These are phyloP conservation scores for Latrodectus geometricus DNA, from an alignment of 1,140 invertebrate species.

Conservation along the genomic window DNA sequence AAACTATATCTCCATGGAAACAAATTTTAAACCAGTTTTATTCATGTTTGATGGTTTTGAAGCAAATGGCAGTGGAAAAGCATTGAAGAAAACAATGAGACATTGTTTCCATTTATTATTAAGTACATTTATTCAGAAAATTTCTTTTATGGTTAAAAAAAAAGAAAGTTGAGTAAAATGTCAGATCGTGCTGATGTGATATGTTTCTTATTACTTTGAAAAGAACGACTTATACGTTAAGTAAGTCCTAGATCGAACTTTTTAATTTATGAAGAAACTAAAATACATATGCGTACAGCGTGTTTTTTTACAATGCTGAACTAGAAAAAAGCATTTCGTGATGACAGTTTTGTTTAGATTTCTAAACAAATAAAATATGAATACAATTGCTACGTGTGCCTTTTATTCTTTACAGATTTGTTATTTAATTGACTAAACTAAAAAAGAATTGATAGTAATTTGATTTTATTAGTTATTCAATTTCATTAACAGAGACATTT, in stretches of 20 bases:
- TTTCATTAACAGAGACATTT: too few relatives aligned
- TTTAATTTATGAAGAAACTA: constrained; percentile 26
- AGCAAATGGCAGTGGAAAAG: too few relatives aligned
- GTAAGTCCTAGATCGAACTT: constrained; percentile 20
- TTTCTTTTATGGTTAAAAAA: constrained; percentile 29
- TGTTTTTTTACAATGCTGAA: not conserved
- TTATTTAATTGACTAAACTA: constrained; percentile 15
- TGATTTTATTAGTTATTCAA: too few relatives aligned
- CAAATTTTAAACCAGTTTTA: not conserved
- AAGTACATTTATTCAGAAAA: constrained; percentile 18
- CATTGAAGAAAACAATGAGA: constrained; percentile 32
- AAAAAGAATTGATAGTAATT: not conserved
- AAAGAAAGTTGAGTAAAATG: constrained; percentile 11
- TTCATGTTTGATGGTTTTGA: too few relatives aligned
- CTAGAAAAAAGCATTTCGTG: not conserved
- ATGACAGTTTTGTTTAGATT: constrained; percentile 29
- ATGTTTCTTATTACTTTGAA: constrained; percentile 40
- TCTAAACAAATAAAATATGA: not conserved
- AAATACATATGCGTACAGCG: constrained; percentile 5
- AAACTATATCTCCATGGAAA: not conserved
- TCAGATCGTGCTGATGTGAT: constrained; percentile 40
- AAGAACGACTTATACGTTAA: not conserved
- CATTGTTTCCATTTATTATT: constrained; percentile 43
- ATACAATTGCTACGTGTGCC: not conserved
- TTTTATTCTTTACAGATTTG: not conserved